Base-by-base conservation (phyloP, 2,888 invertebrate species). In the Mythimna lalbum region DNA sequence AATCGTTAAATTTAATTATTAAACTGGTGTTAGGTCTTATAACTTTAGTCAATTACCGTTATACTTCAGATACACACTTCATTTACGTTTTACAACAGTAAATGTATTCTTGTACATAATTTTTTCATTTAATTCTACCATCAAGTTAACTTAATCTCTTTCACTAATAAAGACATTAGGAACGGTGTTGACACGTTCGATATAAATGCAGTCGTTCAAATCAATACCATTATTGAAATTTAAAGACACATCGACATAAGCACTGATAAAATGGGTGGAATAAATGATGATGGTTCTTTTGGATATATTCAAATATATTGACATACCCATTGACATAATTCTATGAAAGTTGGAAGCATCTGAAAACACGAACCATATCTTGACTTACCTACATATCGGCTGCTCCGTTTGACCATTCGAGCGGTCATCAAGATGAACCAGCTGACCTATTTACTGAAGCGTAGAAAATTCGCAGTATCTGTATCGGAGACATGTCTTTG, bases 371-470 rank as follows among this genome's bases (percentile, higher is more conserved):
- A 49, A 63, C 33, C 19, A 2, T 70, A 71, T 63, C 65, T 76
- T 63, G 55, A 49, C 64, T 55, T 68, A 36, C 6, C 56, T 36
- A 36, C 9, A 23, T 36, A 57, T n/a, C 33, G 9, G 59, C 33
- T 69, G 59, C 52, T 76, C 76, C 68, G 50, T 82, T 76, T 73
- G 76, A 79, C 67, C 69, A 66, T 63, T 57, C 56, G 52, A 72
- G 61, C 83, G 80, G 47, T 63, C 57, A 56, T 64, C 72, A 80
- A 80, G 80, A 82, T 70, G 59, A 56, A 68, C 43, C 61, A 61
- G 56, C 65, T 76, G 83, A 81, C 83, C 81, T 73, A 73, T 80
- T 81, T 81, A 68, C 60, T 76, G 72, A 47, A 78, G 65, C 72
- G 67, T 39, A 52, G 72, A 80, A 76, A 70, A 72, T 61, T 70